phyloP scores from a whole-genome alignment of 2,888 invertebrate genomes.

The Paralinhomoeus sp. region DNA sequence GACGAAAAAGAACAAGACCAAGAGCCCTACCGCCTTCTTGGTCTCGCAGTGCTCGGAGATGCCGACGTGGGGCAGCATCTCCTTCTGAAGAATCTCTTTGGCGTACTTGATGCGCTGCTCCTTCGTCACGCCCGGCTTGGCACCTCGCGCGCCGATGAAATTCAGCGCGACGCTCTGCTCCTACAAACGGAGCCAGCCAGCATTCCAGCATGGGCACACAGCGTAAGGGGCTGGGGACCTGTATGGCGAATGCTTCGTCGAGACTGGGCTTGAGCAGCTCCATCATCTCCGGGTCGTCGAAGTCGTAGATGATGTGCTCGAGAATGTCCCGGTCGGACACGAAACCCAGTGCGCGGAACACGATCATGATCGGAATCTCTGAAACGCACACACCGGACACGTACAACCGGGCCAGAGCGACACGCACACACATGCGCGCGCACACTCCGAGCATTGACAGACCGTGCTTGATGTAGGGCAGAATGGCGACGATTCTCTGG shows the following conservation, averaged over 20 bases:
- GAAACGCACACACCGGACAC: background rate
- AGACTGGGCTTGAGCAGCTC: slow-evolving; percentile 99
- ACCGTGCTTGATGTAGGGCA: slow-evolving; percentile 69
- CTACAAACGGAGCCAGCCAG: slow-evolving; percentile 27
- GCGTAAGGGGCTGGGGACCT: slow-evolving; percentile 5
- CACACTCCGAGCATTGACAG: background rate
- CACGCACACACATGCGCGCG: background rate
- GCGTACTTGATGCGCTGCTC: slow-evolving; percentile 98
- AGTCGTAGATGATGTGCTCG: slow-evolving; percentile 98
- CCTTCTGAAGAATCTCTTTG: slow-evolving; percentile 92
- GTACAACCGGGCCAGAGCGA: background rate
- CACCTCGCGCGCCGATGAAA: slow-evolving; percentile 92
- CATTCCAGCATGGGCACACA: background rate
- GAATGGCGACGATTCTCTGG: slow-evolving; percentile 83
- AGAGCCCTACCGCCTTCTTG: slow-evolving; percentile 51
- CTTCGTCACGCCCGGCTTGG: slow-evolving; percentile 87
- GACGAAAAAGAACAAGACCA: background rate
- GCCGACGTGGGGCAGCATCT: slow-evolving; percentile 98
- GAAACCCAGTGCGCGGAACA: slow-evolving; percentile 93
- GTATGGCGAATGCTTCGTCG: slow-evolving; percentile 96
- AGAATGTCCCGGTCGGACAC: slow-evolving; percentile 96
- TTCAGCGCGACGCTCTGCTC: slow-evolving; percentile 95
- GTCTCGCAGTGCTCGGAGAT: slow-evolving; percentile 99
- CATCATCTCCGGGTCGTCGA: slow-evolving; percentile 99
- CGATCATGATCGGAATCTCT: slow-evolving; percentile 98